phyloP scores from a whole-genome alignment of 2,113 vertebrate species.

The Oncorhynchus clarkii region DNA sequence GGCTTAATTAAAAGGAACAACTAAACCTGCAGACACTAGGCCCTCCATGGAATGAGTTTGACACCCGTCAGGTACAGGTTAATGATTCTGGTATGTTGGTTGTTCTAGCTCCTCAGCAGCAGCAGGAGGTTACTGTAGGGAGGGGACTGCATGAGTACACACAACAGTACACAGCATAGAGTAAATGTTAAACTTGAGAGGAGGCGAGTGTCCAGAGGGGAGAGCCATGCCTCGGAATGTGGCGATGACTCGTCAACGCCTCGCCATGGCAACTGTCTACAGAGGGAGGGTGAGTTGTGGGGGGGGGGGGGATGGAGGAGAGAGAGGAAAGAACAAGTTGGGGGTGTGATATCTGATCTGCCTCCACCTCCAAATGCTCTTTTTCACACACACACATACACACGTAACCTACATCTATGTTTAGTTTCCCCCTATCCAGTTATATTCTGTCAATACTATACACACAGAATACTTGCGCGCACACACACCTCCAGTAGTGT shows the following conservation, averaged over 20 bases:
- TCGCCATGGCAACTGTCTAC: constrained; percentile 63
- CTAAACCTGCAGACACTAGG: no score
- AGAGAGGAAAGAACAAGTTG: background rate
- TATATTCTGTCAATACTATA: no score
- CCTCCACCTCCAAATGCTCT: background rate
- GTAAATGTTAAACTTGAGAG: background rate
- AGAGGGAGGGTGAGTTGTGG: constrained; percentile 17
- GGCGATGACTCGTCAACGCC: constrained; percentile 29
- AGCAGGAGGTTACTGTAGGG: background rate
- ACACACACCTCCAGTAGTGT: background rate
- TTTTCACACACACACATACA: background rate
- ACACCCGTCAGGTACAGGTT: no score
- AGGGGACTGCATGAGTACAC: background rate
- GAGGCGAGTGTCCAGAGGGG: background rate
- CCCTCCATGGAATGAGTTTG: no score
- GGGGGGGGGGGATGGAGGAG: background rate
- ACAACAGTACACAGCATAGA: background rate
- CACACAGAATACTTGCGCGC: background rate
- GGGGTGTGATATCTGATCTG: background rate
- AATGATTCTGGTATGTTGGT: no score
- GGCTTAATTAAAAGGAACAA: no score
- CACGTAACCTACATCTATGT: background rate
- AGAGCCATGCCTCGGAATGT: constrained; percentile 32
- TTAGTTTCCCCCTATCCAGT: no score
- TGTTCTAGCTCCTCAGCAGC: no score